Base-by-base conservation (phyloP, 2,888 invertebrate genomes). In the Muschampia plurimacula region DNA sequence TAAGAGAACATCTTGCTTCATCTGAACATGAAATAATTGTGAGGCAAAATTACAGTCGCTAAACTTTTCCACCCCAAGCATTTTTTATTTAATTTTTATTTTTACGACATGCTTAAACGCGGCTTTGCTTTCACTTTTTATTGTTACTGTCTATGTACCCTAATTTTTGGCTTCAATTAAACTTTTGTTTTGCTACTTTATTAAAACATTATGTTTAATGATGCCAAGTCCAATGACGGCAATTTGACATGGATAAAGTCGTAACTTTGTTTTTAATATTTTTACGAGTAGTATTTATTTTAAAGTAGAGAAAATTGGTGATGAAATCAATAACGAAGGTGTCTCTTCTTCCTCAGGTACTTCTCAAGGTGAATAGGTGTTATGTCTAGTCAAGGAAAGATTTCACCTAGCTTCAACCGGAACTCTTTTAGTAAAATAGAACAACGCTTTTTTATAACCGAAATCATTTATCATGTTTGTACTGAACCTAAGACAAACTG, bases 281-380 rank as follows among this genome's bases (percentile, higher is more conserved):
- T 64, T 64, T 65, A 41, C 64, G 60, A 69, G 69, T 73, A 69
- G 65, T 57, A n/a, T 64, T 59, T 75, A 75, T 72, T 77, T 75
- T 67, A 72, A 60, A 71, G 62, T 72, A 72, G 67, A 72, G 39
- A 57, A 72, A 55, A n/a, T 13, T 69, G 49, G 63, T 74, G 71
- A 69, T 76, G 62, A 85, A 81, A 83, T 87, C 82, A 91, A 89
- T 92, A 93, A 93, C 88, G 84, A 84, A 86, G 84, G 82, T 86
- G 88, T 93, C 90, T 93, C 91, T 93, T 93, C 90, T 93, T 93
- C 88, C 92, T 85, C 93, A 93, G 93, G 93, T 93, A 93, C 93
- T 93, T 93, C 93, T 92, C 93, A 93, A 93, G 92, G 92, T 93
- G 92, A 93, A 93, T 93, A 92, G 93, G 93, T 93, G 91, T 91